Evolutionary conservation across 2,888 invertebrate species (phyloP), one percentile per base, ranked within the genome.

Genomic region (Apoda limacodes): DNA sequence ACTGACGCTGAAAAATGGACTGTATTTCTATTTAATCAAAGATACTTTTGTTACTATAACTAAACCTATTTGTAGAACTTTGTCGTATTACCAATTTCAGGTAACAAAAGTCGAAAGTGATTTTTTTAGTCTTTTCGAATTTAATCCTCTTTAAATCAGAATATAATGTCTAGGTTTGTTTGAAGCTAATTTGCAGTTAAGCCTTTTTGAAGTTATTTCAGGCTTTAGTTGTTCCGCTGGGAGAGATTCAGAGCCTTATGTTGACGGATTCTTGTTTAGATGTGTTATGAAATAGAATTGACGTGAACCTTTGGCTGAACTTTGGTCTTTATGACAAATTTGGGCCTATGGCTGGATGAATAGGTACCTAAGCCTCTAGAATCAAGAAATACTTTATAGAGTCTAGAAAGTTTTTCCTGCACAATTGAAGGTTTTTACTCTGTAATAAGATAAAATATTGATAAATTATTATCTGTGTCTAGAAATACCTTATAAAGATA

Each of bases 221-320:
- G 10, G 23, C 43, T 42, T 43, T 45, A 43, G 55, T 50, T 52
- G 64, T 65, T 59, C 58, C 55, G 61, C 58, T 52, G 60, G 63
- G 67, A 69, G 74, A 78, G 76, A 75, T 78, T 71, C 61, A 55
- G 66, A 71, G 64, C 64, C 71, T 75, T 75, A 66, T 67, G n/a
- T n/a, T n/a, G 71, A 70, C 70, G 69, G 65, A 60, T 64, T 54
- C 62, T 58, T 59, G 60, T 64, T 65, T 57, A 53, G 52, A 52
- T 37, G 48, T 46, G 55, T 78, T 76, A 76, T 74, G 75, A 76
- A 76, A 78, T 67, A 63, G 53, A 51, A 60, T 61, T 68, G 61
- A 67, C 70, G 65, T 57, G 63, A 60, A 61, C 60, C 64, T 63
- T 60, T 57, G 53, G 52, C 52, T 46, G 47, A 43, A 34, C 44